These are phyloP conservation scores for Pachypeltis micranthus DNA, from an alignment of 1,140 invertebrate species.

Conservation along the genomic window DNA sequence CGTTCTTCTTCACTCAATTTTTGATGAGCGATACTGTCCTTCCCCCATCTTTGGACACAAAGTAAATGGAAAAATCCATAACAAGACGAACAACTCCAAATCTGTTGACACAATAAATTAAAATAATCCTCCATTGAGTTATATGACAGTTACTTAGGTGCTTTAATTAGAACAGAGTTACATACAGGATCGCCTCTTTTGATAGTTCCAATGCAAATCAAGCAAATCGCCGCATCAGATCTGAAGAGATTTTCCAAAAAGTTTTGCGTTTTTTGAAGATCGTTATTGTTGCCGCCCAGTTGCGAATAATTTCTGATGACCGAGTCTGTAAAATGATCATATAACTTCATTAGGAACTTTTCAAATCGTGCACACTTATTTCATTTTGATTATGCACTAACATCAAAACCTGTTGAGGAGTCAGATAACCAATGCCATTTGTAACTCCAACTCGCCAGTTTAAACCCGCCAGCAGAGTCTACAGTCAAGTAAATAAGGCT, in stretches of 20 bases:
- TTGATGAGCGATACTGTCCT: conserved; percentile 66
- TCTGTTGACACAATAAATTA: conserved; percentile 38
- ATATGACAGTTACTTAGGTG: neutral
- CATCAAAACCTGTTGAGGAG: no score
- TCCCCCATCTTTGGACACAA: conserved; percentile 87
- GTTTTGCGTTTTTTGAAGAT: conserved; percentile 48
- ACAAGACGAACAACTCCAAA: conserved; percentile 74
- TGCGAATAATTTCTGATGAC: conserved; percentile 37
- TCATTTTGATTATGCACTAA: no score
- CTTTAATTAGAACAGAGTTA: conserved; percentile 12
- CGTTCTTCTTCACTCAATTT: conserved; percentile 40
- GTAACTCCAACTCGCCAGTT: no score
- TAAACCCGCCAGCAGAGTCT: no score
- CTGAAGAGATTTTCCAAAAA: conserved; percentile 62
- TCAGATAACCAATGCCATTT: no score
- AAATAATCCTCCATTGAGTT: no score
- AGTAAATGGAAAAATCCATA: conserved; percentile 72
- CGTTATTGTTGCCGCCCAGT: conserved; percentile 34
- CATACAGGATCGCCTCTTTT: conserved; percentile 65
- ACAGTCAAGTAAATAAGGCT: no score
- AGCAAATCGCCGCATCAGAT: conserved; percentile 66
- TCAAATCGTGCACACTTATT: no score
- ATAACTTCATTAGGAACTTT: no score
- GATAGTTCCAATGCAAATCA: conserved; percentile 84
- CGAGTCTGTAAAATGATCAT: conserved; percentile 30